phyloP scores from a whole-genome alignment of 1,140 invertebrate genomes.

The Drosophila kurseongensis region DNA sequence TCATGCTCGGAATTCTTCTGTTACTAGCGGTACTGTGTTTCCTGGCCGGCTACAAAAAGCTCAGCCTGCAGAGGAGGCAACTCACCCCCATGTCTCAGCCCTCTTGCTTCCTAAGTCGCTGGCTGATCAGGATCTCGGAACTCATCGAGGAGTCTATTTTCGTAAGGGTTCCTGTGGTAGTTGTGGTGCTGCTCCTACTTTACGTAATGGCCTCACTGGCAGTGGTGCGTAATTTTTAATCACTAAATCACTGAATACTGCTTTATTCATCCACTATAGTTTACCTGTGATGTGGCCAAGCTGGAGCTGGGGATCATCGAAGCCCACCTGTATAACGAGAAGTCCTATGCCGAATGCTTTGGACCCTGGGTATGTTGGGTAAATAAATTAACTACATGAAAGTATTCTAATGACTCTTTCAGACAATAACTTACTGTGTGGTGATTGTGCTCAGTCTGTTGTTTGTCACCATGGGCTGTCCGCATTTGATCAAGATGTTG shows the following conservation, averaged over 20 bases:
- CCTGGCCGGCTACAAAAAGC: constrained; percentile 23
- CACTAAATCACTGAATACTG: no score
- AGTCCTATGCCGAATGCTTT: constrained; percentile 76
- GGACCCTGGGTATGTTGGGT: constrained; percentile 88
- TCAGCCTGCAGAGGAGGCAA: neutral
- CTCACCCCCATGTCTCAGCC: neutral
- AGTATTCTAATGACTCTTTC: constrained; percentile 3
- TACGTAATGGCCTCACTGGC: constrained; percentile 12
- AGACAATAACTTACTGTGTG: constrained; percentile 93
- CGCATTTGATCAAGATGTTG: constrained; percentile 91
- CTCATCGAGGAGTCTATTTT: constrained; percentile 12
- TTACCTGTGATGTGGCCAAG: constrained; percentile 14
- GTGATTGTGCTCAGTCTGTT: constrained; percentile 90
- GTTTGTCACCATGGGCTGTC: constrained; percentile 92
- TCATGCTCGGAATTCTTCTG: neutral
- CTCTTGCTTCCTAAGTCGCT: constrained; percentile 1
- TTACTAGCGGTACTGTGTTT: constrained; percentile 3
- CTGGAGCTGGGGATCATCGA: constrained; percentile 37
- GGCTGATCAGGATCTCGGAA: constrained; percentile 11
- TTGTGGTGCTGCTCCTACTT: constrained; percentile 6
- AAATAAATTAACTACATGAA: fast-evolving
- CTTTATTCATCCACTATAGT: neutral
- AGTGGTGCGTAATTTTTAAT: constrained; percentile 15
- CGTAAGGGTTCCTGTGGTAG: constrained; percentile 1
- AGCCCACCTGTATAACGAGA: constrained; percentile 7